Evolutionary conservation across 2,113 vertebrate species (phyloP), one percentile per base, ranked within the genome.

Genomic region (Rattus rattus): DNA sequence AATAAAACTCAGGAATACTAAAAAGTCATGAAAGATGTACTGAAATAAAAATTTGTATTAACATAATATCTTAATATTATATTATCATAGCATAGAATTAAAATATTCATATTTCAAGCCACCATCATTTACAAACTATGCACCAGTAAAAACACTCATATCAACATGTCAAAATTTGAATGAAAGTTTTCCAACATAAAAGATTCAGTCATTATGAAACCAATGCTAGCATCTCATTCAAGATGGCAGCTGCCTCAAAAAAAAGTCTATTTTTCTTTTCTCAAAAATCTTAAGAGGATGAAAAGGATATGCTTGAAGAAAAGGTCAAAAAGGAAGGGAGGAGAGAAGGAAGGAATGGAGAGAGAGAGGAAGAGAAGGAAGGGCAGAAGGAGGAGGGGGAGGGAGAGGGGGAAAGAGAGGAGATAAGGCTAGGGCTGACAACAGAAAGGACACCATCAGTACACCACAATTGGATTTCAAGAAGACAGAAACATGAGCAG

Each of bases 391-490:
- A 70, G 69, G 1, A 70, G 69, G 11, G 28, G 30, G 4, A 13
- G 14, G 2, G 2, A 10, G 26, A 33, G 10, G 20, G 28, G 16
- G 14, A 33, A 16, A 39, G n/a, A 39, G 17, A 36, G n/a, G 5
- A 47, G 72, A 5, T 6, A 65, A 90, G 30, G 61, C 54, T 90
- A 67, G 43, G 93, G 83, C 73, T 95, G 63, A 91, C 94, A 94
- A 96, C 72, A 90, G 43, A 96, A 95, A 93, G 95, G 65, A 88
- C 95, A 36, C 47, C 80, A 95, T 96, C 59, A 86, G 47, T 26
- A 49, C 9, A 88, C 59, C 85, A 97, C 59, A 97, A 98, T 96
- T 96, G 95, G 88, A 96, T 95, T 94, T 88, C 81, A 96, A 61
- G 52, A 97, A 91, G 92, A 95, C 86, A 96, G 67, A 96, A 93